Evolutionary conservation across 2,113 vertebrate genomes (phyloP).

Genomic region (Holacanthus passer): DNA sequence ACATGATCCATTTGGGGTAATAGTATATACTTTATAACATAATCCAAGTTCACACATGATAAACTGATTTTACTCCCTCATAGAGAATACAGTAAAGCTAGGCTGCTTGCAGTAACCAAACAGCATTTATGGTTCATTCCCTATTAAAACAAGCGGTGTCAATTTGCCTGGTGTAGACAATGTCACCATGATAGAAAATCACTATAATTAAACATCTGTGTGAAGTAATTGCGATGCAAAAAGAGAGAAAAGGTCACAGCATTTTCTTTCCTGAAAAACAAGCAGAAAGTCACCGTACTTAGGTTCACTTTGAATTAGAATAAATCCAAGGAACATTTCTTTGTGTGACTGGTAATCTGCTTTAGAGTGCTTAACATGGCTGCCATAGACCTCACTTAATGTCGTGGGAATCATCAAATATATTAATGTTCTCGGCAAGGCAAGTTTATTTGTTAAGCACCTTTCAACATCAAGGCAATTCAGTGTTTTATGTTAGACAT

Average conservation of each 20-base stretch:
- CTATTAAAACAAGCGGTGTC: conserved; percentile 26
- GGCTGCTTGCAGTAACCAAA: neutral
- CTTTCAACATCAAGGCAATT: neutral
- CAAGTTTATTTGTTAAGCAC: neutral
- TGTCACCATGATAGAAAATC: conserved; percentile 41
- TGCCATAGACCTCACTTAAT: conserved; percentile 55
- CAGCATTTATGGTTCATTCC: neutral
- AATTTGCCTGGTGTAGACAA: conserved; percentile 24
- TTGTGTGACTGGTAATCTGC: conserved; percentile 57
- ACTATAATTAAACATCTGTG: conserved; percentile 55
- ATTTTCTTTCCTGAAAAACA: conserved; percentile 49
- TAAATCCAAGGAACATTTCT: conserved; percentile 53
- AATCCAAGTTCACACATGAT: neutral
- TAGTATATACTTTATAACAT: neutral
- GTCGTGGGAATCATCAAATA: conserved; percentile 40
- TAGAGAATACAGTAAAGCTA: neutral
- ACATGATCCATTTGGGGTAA: neutral
- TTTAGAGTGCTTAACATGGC: conserved; percentile 50
- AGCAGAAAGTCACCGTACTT: conserved; percentile 49
- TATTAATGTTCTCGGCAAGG: conserved; percentile 32
- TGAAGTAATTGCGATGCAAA: conserved; percentile 34
- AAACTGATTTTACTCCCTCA: neutral
- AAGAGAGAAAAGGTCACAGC: conserved; percentile 39
- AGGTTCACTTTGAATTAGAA: conserved; percentile 49
- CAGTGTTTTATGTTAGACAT: neutral